A percentile compares a stretch with the other conserved stretches of the same genome.
phyloP scores from a whole-genome alignment of 2,888 invertebrate species.

The Drosophila antonietae region DNA sequence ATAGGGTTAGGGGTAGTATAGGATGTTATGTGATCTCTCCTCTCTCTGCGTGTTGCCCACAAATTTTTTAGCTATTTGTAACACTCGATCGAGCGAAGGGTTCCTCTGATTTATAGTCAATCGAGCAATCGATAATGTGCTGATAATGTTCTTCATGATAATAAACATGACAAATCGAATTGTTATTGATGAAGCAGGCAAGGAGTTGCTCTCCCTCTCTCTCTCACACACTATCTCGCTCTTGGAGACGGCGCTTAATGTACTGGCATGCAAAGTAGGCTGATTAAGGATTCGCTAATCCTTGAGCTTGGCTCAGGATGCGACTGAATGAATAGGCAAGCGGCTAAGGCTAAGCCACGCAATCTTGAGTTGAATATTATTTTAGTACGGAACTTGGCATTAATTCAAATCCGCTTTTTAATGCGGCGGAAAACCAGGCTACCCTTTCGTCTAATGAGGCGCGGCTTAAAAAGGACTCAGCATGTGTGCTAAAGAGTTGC shows the following conservation, averaged over 20 bases:
- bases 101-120: conserved; percentile 64
- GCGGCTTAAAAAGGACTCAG: conserved; percentile 27
- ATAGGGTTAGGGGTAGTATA: conserved; percentile 45
- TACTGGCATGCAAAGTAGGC: conserved; percentile 36
- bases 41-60: conserved; percentile 57
- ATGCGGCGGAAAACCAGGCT: conserved; percentile 49
- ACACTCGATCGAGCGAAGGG: conserved; percentile 53
- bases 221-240: no score
- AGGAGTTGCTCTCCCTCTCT: not conserved
- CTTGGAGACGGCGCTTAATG: conserved; percentile 40
- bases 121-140: conserved; percentile 47
- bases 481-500: conserved; percentile 44
- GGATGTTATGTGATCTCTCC: conserved; percentile 47
- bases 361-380: conserved; percentile 38
- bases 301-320: conserved; percentile 24
- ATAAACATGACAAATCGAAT: conserved; percentile 53
- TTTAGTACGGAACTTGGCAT: conserved; percentile 29
- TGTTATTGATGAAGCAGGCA: conserved; percentile 28
- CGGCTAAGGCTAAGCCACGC: conserved; percentile 41
- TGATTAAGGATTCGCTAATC: conserved; percentile 39
- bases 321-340: conserved; percentile 32
- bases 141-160: conserved; percentile 54
- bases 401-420: conserved; percentile 63
- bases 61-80: conserved; percentile 75
- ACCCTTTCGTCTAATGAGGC: conserved; percentile 61